Conservation (phyloP, 2,888 invertebrate genomes). For the Orthonevra nobilis region DNA sequence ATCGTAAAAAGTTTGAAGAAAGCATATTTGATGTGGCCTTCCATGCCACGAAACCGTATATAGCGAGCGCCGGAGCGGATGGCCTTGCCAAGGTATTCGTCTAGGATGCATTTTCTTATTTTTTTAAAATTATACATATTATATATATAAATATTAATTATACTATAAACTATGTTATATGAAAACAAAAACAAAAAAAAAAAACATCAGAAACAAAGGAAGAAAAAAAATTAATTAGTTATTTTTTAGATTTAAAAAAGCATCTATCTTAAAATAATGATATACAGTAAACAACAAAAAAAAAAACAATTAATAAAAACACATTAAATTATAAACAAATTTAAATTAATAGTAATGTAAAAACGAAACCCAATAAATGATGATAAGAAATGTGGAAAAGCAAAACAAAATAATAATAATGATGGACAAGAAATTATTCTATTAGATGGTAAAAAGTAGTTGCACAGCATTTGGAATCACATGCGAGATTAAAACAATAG, state of each 20-base stretch:
- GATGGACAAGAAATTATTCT: constrained; percentile 57
- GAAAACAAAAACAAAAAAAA: constrained; percentile 45
- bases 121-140: constrained; percentile 66
- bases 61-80: constrained; percentile 99
- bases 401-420: constrained; percentile 25
- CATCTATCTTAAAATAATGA: constrained; percentile 60
- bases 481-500: constrained; percentile 53
- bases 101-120: constrained; percentile 78
- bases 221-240: constrained; percentile 61
- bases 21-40: constrained; percentile 99
- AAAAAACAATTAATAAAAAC: constrained; percentile 45
- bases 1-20: constrained; percentile 99
- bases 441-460: constrained; percentile 61
- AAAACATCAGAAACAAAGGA: constrained; percentile 39
- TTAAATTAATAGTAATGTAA: constrained; percentile 51
- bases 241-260: constrained; percentile 65
- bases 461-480: constrained; percentile 65
- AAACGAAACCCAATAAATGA: constrained; percentile 39
- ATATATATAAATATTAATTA: constrained; percentile 69
- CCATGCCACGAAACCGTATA: constrained; percentile 98
- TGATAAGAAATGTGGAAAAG: constrained; percentile 30
- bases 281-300: constrained; percentile 52
- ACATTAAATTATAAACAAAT: constrained; percentile 69
- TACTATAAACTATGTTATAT: constrained; percentile 66
- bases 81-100: constrained; percentile 99